Percentiles rank a stretch among this genome's conserved stretches.
phyloP scores from a whole-genome alignment of 2,888 invertebrate species.

The Bibio marci region DNA sequence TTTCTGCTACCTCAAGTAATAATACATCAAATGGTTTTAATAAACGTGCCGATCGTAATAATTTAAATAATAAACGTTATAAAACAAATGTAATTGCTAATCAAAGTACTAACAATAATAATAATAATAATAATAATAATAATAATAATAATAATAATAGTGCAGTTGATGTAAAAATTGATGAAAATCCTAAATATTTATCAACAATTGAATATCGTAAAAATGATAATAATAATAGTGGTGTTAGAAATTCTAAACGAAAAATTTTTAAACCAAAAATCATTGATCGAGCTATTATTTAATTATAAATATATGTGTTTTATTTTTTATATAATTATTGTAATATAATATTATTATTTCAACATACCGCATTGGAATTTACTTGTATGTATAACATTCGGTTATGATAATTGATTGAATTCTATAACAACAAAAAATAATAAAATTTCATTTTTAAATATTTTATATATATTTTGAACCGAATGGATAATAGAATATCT shows the following conservation, averaged over 20 bases:
- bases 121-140: not conserved
- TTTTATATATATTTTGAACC: too few relatives aligned
- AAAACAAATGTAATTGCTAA: not conserved
- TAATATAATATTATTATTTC: too few relatives aligned
- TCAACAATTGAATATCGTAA: not conserved
- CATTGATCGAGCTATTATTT: slow-evolving; percentile 5
- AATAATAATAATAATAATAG: not conserved
- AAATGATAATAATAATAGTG: not conserved
- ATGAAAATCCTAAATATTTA: not conserved
- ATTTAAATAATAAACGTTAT: not conserved
- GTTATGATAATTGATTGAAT: too few relatives aligned
- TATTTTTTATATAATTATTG: too few relatives aligned
- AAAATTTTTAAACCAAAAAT: slow-evolving; percentile 7
- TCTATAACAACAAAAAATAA: too few relatives aligned
- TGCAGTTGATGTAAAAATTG: not conserved
- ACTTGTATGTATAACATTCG: too few relatives aligned
- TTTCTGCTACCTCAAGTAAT: not conserved
- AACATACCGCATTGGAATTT: too few relatives aligned
- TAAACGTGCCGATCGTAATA: slow-evolving; percentile 1
- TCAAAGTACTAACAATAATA: not conserved
- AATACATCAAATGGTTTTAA: slow-evolving; percentile 4
- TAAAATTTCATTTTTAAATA: too few relatives aligned
- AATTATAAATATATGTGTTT: not conserved
- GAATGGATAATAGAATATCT: too few relatives aligned
- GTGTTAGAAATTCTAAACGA: slow-evolving; percentile 3